These are phyloP conservation scores for Anabas testudineus DNA, from an alignment of 2,797 vertebrate species.

Conservation along the genomic window DNA sequence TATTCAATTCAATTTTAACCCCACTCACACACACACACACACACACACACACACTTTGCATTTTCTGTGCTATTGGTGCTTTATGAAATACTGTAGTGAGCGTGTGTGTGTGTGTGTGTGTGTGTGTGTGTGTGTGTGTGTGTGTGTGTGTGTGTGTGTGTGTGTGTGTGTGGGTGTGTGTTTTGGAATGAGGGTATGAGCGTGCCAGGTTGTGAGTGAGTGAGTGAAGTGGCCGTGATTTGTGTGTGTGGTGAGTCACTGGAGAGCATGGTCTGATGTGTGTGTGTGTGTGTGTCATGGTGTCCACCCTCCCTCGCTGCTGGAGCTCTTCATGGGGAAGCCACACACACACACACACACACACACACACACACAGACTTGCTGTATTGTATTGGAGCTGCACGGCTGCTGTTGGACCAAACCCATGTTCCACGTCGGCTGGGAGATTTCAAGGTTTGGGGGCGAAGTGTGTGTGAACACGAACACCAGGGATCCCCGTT, in stretches of 20 bases:
- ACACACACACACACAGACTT: constrained; percentile 7
- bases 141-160: neutral
- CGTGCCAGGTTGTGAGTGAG: constrained; percentile 51
- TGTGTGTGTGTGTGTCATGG: constrained; percentile 40
- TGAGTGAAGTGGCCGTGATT: constrained; percentile 55
- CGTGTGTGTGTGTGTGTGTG: constrained; percentile 17
- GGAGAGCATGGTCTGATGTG: constrained; percentile 49
- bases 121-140: constrained; percentile 38
- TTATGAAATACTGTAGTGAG: constrained; percentile 46
- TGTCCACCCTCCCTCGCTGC: constrained; percentile 42
- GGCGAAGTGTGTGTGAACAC: constrained; percentile 16
- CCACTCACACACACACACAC: constrained; percentile 14
- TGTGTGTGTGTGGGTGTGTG: constrained; percentile 53
- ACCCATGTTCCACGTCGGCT: constrained; percentile 53
- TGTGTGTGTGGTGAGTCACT: constrained; percentile 56
- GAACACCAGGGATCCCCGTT: constrained; percentile 31
- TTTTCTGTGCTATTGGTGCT: constrained; percentile 36
- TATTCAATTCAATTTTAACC: constrained; percentile 5
- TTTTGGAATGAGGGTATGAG: constrained; percentile 37
- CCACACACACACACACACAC: constrained; percentile 7
- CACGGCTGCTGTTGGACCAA: constrained; percentile 51
- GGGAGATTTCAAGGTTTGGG: constrained; percentile 28
- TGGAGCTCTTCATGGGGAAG: constrained; percentile 53
- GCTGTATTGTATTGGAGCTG: constrained; percentile 30
- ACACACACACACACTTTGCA: constrained; percentile 14